Base-by-base conservation (phyloP, 2,113 vertebrate genomes). In the Recurvirostra avosetta region DNA sequence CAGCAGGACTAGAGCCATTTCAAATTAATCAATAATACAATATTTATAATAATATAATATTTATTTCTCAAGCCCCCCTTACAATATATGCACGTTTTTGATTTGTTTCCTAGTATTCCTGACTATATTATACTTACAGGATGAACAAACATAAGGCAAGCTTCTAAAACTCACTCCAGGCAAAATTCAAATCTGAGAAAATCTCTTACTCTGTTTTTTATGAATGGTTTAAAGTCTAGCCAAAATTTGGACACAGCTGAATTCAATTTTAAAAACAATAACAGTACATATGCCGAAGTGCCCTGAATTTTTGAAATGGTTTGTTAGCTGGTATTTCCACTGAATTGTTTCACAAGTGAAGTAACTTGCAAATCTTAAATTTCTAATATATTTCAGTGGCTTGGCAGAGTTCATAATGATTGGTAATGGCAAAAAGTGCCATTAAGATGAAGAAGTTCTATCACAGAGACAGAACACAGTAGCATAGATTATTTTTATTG, bases 401-500 rank as follows among this genome's bases (percentile, higher is more conserved):
- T 96, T 26, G 20, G 45, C 25, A 90, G 67, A 83, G 29, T n/a
- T 86, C 17, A 22, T 45, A 92, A 53, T 86, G 86, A 91, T 71
- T 79, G 36, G 86, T 92, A 95, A 90, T 43, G 40, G n/a, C 41
- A 94, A 88, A 92, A 88, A 59, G 8, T 78, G 41, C 19, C 5
- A 1, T 92, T 89, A 94, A 79, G 52, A 79, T 94, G 55, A 96
- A 96, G 71, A 70, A 87, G 63, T 66, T 22, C 12, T 91, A 55
- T 90, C 79, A 90, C 12, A 66, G 55, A 96, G 40, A 59, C 47
- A 83, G 36, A 87, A 91, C n/a, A 75, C 5, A 72, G 49, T 20
- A 73, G 45, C 52, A 78, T 43, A 82, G 43, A 68, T 94, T 95
- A 90, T 72, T 93, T 97, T 82, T 74, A 89, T 74, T 82, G 40